These are phyloP conservation scores for Ursus arctos DNA, from an alignment of 2,113 vertebrate genomes.

Conservation along the genomic window DNA sequence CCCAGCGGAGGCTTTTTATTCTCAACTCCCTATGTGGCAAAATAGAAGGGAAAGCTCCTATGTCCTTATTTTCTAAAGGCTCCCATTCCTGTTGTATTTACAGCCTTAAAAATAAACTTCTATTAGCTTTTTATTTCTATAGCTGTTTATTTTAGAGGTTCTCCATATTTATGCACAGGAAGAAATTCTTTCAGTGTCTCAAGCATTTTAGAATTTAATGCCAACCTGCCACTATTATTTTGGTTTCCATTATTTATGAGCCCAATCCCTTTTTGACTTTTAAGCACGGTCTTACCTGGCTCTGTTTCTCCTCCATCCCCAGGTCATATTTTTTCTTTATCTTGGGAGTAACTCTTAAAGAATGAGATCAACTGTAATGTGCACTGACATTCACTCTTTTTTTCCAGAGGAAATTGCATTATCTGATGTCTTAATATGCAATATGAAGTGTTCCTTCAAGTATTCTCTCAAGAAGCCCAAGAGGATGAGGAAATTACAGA, in stretches of 20 bases:
- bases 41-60: background rate
- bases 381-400: background rate
- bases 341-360: constrained; percentile 4
- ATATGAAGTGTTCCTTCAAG: constrained; percentile 60
- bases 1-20: background rate
- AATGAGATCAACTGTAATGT: background rate
- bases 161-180: background rate
- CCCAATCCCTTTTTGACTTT: background rate
- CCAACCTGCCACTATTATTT: background rate
- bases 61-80: background rate
- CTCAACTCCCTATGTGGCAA: background rate
- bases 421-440: constrained; percentile 18
- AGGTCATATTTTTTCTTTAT: background rate
- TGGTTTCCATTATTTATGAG: background rate
- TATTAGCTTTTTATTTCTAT: background rate
- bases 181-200: background rate
- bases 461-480: constrained; percentile 48
- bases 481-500: constrained; percentile 33
- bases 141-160: constrained; percentile 4
- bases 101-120: constrained; percentile 27
- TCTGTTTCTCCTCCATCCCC: background rate
- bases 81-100: background rate
- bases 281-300: background rate
- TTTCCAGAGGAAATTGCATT: constrained; percentile 45
- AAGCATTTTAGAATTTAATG: constrained; percentile 31